Base-by-base conservation (phyloP, 2,797 vertebrate species). In the Naso thynnoides region DNA sequence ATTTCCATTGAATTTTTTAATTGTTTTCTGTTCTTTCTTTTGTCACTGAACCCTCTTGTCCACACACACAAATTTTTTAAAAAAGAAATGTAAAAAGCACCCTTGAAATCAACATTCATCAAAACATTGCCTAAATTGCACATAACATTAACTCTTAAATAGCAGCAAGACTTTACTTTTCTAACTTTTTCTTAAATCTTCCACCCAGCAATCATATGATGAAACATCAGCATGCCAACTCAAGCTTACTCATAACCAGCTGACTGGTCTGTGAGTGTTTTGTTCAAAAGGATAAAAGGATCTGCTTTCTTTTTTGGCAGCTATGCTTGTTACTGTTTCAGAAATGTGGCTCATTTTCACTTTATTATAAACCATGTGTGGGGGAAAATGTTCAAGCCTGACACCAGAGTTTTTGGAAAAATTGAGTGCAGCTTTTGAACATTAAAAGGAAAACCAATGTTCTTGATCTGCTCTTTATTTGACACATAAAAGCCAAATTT, bases 331-430 rank as follows among this genome's bases (percentile, higher is more conserved):
- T 29, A 6, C 10, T 14, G 27, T 38, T 52, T 19, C 2, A 19
- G 19, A 62, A 50, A 31, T 66, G 31, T n/a, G 9, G 6, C 4
- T 47, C 8, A 44, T 9, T 57, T 78, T 62, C 23, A 59, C 24
- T 9, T 45, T 5, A 63, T 33, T 44, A 23, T 19, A 8, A 41
- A 2, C 19, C 21, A 39, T 13, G 13, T 21, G n/a, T 36, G 18
- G 38, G 5, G n/a, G 6, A 21, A 29, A 55, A 53, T 33, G 1
- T 21, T 29, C 16, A 67, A 56, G 19, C 9, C 21, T 49, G 10
- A 38, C 16, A 33, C 10, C 18, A 39, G 41, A 31, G 14, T 45
- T 55, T 54, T 31, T 26, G 21, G 39, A 47, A 47, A n/a, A 60
- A 45, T 5, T 26, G 2, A 27, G 5, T 1, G 23, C 11, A 26